A percentile compares a stretch with the other conserved stretches of the same genome.
These are phyloP conservation scores for Limnephilus lunatus DNA, from an alignment of 2,888 invertebrate species.

Conservation along the genomic window DNA sequence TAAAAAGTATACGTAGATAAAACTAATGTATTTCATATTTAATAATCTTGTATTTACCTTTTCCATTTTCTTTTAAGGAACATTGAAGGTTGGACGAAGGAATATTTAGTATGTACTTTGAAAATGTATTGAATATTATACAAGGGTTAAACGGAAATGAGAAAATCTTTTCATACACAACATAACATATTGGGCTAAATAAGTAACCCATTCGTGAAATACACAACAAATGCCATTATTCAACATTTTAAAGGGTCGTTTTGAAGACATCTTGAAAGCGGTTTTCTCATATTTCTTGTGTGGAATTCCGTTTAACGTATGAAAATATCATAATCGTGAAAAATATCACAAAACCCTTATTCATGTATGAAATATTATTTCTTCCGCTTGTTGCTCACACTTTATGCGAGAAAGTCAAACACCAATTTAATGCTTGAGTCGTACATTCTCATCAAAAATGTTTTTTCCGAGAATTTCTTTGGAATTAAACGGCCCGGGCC, in stretches of 20 bases:
- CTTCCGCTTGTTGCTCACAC: background rate
- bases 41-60: background rate
- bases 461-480: background rate
- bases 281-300: background rate
- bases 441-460: background rate
- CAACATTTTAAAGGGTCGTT: background rate
- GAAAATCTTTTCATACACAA: background rate
- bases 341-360: slow-evolving; percentile 12
- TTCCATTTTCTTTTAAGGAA: background rate
- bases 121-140: background rate
- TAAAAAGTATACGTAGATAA: background rate
- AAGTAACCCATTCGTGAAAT: background rate
- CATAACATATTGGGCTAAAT: background rate
- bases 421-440: slow-evolving; percentile 12
- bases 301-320: slow-evolving; percentile 3
- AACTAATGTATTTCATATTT: background rate
- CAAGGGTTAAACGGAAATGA: background rate
- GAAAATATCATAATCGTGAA: slow-evolving; percentile 30
- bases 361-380: background rate
- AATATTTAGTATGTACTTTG: background rate
- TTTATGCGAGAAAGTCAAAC: slow-evolving; percentile 36
- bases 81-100: background rate
- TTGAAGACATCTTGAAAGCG: background rate
- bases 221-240: background rate
- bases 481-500: background rate